These are phyloP conservation scores for Cremastinae sp. DNA, from an alignment of 2,888 invertebrate genomes.

Conservation along the genomic window DNA sequence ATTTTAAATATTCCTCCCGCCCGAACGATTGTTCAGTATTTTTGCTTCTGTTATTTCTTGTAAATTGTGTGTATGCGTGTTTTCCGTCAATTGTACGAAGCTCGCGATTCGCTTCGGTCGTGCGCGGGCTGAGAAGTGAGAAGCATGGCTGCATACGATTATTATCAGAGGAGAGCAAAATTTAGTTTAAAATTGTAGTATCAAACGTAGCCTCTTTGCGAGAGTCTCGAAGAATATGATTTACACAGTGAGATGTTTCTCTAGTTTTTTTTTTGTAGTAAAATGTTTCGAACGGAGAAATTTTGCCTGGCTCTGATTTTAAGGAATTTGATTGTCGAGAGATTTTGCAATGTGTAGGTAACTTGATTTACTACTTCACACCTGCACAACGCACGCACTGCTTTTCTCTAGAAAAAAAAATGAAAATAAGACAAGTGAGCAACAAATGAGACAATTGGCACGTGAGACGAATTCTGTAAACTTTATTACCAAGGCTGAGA, in stretches of 20 bases:
- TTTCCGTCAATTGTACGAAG: not conserved
- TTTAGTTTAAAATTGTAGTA: too few species aligned
- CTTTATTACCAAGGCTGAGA: not conserved
- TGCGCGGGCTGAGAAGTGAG: not conserved
- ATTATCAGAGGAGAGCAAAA: not conserved
- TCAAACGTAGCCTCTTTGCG: not conserved
- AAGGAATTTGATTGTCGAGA: not conserved
- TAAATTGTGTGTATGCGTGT: slow-evolving; percentile 7
- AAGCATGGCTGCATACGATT: slow-evolving; percentile 26
- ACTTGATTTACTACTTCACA: slow-evolving; percentile 42
- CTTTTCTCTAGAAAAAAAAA: slow-evolving; percentile 53
- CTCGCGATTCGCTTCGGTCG: not conserved
- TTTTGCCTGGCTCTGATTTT: slow-evolving; percentile 21
- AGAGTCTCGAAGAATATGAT: not conserved
- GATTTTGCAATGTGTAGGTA: slow-evolving; percentile 14
- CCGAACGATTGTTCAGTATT: slow-evolving; percentile 21
- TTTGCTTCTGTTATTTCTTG: slow-evolving; percentile 27
- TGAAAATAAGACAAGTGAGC: not conserved
- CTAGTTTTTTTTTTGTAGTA: not conserved
- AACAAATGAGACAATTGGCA: not conserved
- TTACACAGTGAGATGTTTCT: not conserved
- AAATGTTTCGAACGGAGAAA: not conserved
- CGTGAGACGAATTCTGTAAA: not conserved
- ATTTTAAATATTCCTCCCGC: slow-evolving; percentile 11
- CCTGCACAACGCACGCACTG: slow-evolving; percentile 59